Base-by-base conservation (phyloP, 1,140 invertebrate genomes). In the Calycopis cecrops region DNA sequence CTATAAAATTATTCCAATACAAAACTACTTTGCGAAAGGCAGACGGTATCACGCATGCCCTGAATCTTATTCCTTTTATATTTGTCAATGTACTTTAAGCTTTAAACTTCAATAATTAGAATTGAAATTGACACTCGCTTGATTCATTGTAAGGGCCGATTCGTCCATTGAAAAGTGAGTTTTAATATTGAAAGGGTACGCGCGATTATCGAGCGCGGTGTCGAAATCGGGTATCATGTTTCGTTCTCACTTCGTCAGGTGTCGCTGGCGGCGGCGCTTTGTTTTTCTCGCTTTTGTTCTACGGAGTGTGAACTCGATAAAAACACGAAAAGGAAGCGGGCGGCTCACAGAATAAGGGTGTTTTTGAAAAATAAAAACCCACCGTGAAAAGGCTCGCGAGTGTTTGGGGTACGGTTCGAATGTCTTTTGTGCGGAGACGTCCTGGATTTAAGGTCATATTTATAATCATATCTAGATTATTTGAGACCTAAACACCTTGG, bases 1-100 rank as follows among this genome's bases (percentile, higher is more conserved):
- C 79, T 85, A 83, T 81, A 78, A 83, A 83, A 83, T 80, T 81
- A 81, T 81, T 81, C 69, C 74, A 80, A 75, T 80, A 81, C 75
- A 71, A 77, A 80, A 79, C 75, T 76, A 83, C 76, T 75, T 67
- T 73, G 75, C 73, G 76, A 85, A 83, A 81, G 76, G 71, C 65
- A 76, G 74, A 79, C 81, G 74, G 63, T 85, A 85, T 85, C 79
- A 83, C 74, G 73, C 69, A 73, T 70, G 67, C 65, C 60, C 68
- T 73, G 78, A 79, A 78, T 85, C 69, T 73, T 79, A 76, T 77
- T 79, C 72, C 69, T 59, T 66, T 28, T 71, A 40, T 14, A 34
- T 37, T 34, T 16, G 14, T 16, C 47, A 48, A 49, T 38, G 47
- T 49, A 62, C 12, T 59, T 52, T 58, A 47, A 65, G 33, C 63